Percentiles rank a stretch among this genome's conserved stretches.
Conservation (phyloP, 2,797 vertebrate genomes). For the Tamandua tetradactyla region DNA sequence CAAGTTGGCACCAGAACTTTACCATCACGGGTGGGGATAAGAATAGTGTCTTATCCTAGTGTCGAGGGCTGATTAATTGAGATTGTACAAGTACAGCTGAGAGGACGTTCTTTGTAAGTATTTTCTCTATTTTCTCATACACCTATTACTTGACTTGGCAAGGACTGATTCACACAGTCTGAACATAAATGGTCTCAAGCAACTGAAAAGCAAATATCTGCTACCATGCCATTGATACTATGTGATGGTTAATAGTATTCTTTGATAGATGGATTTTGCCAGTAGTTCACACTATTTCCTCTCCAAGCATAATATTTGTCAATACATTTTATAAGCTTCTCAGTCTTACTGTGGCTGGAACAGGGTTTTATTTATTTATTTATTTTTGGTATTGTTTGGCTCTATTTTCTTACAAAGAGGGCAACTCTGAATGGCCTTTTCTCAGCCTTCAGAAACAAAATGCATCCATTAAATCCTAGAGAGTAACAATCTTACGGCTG, state of each 20-base stretch:
- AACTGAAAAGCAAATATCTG: background rate
- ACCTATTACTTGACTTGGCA: conserved; percentile 26
- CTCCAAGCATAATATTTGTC: conserved; percentile 24
- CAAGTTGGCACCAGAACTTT: too few species aligned
- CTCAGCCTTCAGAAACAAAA: conserved; percentile 48
- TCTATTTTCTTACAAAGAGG: background rate
- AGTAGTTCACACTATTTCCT: background rate
- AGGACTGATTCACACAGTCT: background rate
- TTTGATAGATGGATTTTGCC: background rate
- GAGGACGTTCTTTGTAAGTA: background rate
- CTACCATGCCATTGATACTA: background rate
- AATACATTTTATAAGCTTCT: conserved; percentile 27
- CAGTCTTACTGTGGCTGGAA: background rate
- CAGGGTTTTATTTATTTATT: background rate
- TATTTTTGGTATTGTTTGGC: background rate
- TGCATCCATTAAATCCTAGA: background rate
- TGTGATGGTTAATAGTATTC: background rate
- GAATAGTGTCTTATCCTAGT: background rate
- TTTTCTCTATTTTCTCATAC: background rate
- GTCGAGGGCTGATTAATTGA: background rate
- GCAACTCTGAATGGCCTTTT: background rate
- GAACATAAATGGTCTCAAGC: background rate
- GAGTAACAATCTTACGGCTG: conserved; percentile 12
- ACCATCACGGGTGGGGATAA: background rate
- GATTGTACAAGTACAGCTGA: background rate